Evolutionary conservation across 2,797 vertebrate species (phyloP).

Genomic region (Amblyraja radiata): DNA sequence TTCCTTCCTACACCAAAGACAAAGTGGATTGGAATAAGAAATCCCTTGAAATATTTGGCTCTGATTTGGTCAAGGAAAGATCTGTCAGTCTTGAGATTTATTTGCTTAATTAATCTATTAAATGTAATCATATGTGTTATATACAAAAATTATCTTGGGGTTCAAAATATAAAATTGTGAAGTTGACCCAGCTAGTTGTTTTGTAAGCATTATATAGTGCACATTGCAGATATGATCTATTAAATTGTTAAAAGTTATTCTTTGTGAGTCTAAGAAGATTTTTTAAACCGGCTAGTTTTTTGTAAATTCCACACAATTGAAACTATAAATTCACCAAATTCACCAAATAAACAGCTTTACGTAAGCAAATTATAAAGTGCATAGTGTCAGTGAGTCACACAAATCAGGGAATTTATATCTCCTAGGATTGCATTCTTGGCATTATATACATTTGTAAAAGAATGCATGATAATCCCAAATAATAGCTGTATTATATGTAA

Average conservation of each 20-base stretch:
- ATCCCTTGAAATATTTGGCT: neutral
- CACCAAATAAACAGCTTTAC: neutral
- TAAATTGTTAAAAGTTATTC: neutral
- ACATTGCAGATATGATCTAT: neutral
- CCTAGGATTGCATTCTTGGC: neutral
- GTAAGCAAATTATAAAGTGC: neutral
- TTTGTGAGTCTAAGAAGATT: neutral
- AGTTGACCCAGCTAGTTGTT: neutral
- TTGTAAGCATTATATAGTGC: neutral
- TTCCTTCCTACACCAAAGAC: no score
- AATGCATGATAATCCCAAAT: neutral
- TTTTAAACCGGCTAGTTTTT: neutral
- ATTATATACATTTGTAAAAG: neutral
- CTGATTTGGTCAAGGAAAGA: neutral
- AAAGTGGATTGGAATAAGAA: neutral
- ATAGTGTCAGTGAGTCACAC: no score
- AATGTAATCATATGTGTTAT: no score
- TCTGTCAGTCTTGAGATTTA: neutral
- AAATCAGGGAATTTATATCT: neutral
- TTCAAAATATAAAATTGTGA: neutral
- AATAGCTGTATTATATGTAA: neutral
- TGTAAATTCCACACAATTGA: neutral
- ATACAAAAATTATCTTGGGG: neutral
- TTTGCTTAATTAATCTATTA: neutral
- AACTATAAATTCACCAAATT: neutral